A percentile compares a stretch with the other conserved stretches of the same genome.
Evolutionary conservation across 2,797 vertebrate genomes (phyloP).

Genomic region (Eupleurogrammus muticus): DNA sequence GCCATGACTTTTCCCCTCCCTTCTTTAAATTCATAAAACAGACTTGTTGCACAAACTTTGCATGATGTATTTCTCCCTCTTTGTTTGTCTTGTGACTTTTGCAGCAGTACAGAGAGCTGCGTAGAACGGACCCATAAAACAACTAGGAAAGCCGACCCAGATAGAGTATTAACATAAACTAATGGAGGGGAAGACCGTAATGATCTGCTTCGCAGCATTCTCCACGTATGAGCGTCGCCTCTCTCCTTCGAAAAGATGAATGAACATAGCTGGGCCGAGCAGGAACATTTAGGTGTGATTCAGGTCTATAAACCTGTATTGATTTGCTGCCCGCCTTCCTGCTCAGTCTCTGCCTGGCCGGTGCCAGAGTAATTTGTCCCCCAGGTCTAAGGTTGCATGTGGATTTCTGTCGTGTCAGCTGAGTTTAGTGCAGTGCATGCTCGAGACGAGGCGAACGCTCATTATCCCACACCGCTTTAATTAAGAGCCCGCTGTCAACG

Average conservation of each 20-base stretch:
- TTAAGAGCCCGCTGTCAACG: slow-evolving; percentile 72
- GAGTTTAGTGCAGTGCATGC: slow-evolving; percentile 70
- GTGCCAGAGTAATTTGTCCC: slow-evolving; percentile 69
- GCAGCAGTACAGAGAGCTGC: slow-evolving; percentile 20
- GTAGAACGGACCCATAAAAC: neutral
- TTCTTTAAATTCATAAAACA: slow-evolving; percentile 13
- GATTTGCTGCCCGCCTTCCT: slow-evolving; percentile 73
- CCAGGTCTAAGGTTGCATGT: slow-evolving; percentile 72
- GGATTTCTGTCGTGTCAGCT: slow-evolving; percentile 82
- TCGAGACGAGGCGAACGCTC: slow-evolving; percentile 71
- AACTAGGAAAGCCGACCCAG: slow-evolving; percentile 44
- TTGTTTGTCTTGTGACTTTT: slow-evolving; percentile 29
- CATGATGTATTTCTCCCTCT: slow-evolving; percentile 26
- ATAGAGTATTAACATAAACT: slow-evolving; percentile 27
- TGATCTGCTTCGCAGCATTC: slow-evolving; percentile 33
- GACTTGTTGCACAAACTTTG: slow-evolving; percentile 31
- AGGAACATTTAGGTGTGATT: slow-evolving; percentile 70
- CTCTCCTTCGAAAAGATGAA: slow-evolving; percentile 54
- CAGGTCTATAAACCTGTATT: slow-evolving; percentile 75
- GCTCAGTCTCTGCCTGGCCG: slow-evolving; percentile 65
- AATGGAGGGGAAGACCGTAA: slow-evolving; percentile 26
- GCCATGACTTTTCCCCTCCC: slow-evolving; percentile 54
- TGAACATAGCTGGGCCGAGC: slow-evolving; percentile 53
- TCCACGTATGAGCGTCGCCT: slow-evolving; percentile 24
- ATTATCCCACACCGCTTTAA: slow-evolving; percentile 76